Base-by-base conservation (phyloP, 2,113 vertebrate species). In the Cinclus cinclus region DNA sequence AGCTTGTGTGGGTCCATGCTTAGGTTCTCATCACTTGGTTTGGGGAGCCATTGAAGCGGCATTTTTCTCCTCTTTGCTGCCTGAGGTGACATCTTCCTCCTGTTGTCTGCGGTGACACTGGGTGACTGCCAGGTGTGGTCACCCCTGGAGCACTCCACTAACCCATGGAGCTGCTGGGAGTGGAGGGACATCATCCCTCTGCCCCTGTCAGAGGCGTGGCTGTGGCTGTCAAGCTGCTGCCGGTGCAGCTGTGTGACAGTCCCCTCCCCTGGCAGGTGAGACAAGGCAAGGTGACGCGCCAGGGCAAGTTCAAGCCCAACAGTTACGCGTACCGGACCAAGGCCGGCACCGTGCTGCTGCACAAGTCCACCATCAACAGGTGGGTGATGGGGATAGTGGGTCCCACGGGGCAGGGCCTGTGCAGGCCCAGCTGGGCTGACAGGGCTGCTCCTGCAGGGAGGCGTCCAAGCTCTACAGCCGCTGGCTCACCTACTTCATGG, bases 311-410 rank as follows among this genome's bases (percentile, higher is more conserved):
- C 97, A 98, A 99, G 17, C 98, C 99, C 58, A 98, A 99, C 93
- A 98, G 93, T 60, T 92, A 98, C 25, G 90, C 95, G 0, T 99
- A 98, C 44, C 98, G 98, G 95, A 99, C 98, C 23, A 97, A 98
- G 92, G 98, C 98, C 0, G 99, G 99, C 33, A 98, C 98, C 2
- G 99, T 99, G 24, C 89, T 99, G 77, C 98, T 99, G 78, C 99
- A 99, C 95, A 99, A 99, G 84, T 98, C 99, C 3, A 99, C 99
- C 10, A 98, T 99, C 89, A 99, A 99, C 98, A 99, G 99, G 99
- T 98, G 67, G 80, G 98, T 86, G 73, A 10, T 0, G 7, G 59
- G 59, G 13, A 11, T 3, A 44, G n/a, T 17, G 21, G 23, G 27
- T 31, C 42, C 31, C n/a, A 0, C 1, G 0, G 52, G 87, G 67